phyloP scores from a whole-genome alignment of 2,888 invertebrate genomes.

The Acanthococcus lagerstroemiae region DNA sequence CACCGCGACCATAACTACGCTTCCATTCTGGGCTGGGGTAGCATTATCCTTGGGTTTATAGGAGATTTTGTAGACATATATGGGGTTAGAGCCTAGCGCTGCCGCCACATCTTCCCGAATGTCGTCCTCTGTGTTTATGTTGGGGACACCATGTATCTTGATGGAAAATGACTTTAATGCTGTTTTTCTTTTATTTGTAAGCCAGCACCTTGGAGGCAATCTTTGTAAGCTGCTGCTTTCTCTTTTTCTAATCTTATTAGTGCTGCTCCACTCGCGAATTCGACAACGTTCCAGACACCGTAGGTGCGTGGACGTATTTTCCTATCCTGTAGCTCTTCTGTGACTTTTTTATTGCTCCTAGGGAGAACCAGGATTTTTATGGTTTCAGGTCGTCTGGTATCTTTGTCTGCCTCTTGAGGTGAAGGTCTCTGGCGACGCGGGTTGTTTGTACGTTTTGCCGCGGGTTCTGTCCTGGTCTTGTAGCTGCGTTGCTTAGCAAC shows the following conservation, averaged over 20 bases:
- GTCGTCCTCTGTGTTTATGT: not conserved
- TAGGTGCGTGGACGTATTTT: not conserved
- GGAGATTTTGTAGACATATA: not conserved
- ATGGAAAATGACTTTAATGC: not conserved
- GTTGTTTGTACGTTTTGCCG: no score
- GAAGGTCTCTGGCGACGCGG: no score
- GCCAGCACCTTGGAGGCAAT: not conserved
- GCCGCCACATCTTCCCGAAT: not conserved
- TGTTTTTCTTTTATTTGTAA: not conserved
- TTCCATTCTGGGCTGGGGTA: not conserved
- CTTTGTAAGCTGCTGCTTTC: not conserved
- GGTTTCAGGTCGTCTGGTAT: no score
- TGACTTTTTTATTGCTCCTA: not conserved
- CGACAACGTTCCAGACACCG: not conserved
- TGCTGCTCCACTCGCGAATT: not conserved
- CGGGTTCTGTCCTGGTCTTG: no score
- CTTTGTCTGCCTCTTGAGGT: no score
- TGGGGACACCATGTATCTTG: not conserved
- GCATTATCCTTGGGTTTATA: no score
- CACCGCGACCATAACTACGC: not conserved
- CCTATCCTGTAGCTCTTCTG: not conserved
- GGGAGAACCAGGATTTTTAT: not conserved
- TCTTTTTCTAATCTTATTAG: not conserved
- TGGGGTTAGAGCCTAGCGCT: not conserved
- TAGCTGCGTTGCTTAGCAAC: no score